Base-by-base conservation (phyloP, 2,797 vertebrate species). In the Varecia variegata region DNA sequence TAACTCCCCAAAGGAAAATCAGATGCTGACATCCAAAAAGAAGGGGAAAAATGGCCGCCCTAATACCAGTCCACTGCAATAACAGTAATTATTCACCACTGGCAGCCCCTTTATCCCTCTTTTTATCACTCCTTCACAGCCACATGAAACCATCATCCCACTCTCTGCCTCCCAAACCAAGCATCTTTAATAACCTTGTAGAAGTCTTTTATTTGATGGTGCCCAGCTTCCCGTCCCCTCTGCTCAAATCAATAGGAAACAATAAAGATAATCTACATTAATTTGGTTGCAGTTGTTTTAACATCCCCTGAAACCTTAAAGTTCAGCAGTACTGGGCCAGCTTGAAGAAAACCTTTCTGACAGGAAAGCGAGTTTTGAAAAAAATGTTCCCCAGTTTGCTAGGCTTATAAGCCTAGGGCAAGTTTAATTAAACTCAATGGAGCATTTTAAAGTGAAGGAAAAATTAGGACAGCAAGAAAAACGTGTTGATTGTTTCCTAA, bases 351-450 rank as follows among this genome's bases (percentile, higher is more conserved):
- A 92, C 83, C 82, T 92, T 98, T 96, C 93, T 97, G 96, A 98
- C 96, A 98, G 98, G 89, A 97, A 98, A 98, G 95, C 30, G 40
- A 95, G 96, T 98, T 98, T 98, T 83, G 97, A 97, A 77, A 92
- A 92, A 97, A 98, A 97, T 96, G 93, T 97, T 98, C 95, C 98
- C 96, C 96, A 98, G 97, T 98, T 98, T 98, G 94, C 97, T 98
- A 97, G 97, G 95, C 98, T 98, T 97, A 97, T 98, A 98, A 98
- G 98, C 98, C 98, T 97, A 98, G 98, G 98, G 98, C 98, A 98
- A 98, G 98, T 98, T 99, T 98, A 98, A 98, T 98, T 98, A 98
- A 98, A 98, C 97, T 98, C 98, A 98, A 98, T 98, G 98, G 98
- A 98, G 98, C 98, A 98, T 97, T 98, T 98, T 98, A 98, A 98